Evolutionary conservation across 2,888 invertebrate species (phyloP).

Genomic region (Acrobasis consociella): DNA sequence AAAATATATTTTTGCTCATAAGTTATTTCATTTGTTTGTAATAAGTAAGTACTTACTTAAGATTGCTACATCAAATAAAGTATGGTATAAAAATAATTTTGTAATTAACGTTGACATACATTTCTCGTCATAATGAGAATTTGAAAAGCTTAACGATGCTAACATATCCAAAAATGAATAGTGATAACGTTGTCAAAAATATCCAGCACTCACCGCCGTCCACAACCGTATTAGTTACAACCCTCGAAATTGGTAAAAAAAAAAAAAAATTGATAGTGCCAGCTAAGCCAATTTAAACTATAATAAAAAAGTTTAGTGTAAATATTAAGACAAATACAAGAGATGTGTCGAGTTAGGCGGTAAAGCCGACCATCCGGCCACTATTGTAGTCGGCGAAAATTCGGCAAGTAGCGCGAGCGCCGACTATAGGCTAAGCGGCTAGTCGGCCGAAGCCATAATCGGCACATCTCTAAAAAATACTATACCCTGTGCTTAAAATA

Average conservation of each 20-base stretch:
- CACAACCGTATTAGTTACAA: conserved; percentile 28
- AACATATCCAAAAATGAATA: neutral
- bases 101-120: neutral
- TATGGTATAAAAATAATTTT: conserved; percentile 1
- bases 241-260: conserved; percentile 23
- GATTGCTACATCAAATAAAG: conserved; percentile 6
- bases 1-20: too few species aligned
- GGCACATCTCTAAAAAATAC: too few species aligned
- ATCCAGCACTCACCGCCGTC: conserved; percentile 28
- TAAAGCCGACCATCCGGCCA: too few species aligned
- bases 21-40: too few species aligned
- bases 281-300: conserved; percentile 34
- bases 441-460: too few species aligned
- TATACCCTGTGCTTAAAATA: conserved; percentile 28
- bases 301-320: conserved; percentile 21
- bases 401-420: too few species aligned
- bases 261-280: conserved; percentile 33
- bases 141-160: conserved; percentile 19
- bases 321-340: too few species aligned
- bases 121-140: conserved; percentile 35
- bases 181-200: conserved; percentile 26
- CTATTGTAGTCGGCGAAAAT: too few species aligned
- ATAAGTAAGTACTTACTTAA: neutral
- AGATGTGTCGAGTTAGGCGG: too few species aligned
- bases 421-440: too few species aligned